Percentiles rank a stretch among this genome's conserved stretches.
Conservation (phyloP, 2,888 invertebrate species). For the Graphium colonna region DNA sequence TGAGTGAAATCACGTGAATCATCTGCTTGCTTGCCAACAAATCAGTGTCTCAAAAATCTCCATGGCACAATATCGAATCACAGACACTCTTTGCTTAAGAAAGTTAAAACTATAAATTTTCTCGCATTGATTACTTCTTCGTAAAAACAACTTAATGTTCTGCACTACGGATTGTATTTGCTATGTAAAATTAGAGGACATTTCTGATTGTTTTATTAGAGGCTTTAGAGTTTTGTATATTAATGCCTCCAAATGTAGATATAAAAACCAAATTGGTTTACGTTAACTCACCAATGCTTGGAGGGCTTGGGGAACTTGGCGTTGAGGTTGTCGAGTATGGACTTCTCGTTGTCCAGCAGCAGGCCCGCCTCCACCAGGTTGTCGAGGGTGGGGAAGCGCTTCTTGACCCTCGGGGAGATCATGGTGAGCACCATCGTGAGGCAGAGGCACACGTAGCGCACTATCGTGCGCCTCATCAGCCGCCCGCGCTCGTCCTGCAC, state of each 20-base stretch:
- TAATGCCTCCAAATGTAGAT: neutral
- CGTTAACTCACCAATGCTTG: constrained; percentile 86
- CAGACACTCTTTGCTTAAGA: too few species aligned
- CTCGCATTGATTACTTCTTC: too few species aligned
- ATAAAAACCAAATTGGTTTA: neutral
- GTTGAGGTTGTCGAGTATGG: constrained; percentile 88
- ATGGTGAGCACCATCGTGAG: constrained; percentile 93
- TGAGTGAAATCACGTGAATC: too few species aligned
- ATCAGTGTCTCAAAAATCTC: too few species aligned
- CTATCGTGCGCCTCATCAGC: constrained; percentile 89
- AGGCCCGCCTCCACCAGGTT: constrained; percentile 93
- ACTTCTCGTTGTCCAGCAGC: constrained; percentile 88
- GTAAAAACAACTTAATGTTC: too few species aligned
- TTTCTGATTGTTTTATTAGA: too few species aligned
- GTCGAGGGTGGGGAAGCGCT: constrained; percentile 90
- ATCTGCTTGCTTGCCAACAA: too few species aligned
- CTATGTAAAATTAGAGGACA: too few species aligned
- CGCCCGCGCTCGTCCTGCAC: constrained; percentile 91
- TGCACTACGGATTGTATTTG: too few species aligned
- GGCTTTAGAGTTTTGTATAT: too few species aligned
- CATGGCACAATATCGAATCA: too few species aligned
- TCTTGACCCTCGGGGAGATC: constrained; percentile 93
- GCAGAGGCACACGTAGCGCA: constrained; percentile 91
- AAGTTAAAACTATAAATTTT: too few species aligned
- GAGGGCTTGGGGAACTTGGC: constrained; percentile 90